Conservation (phyloP, 2,888 invertebrate genomes). For the Empis livida region DNA sequence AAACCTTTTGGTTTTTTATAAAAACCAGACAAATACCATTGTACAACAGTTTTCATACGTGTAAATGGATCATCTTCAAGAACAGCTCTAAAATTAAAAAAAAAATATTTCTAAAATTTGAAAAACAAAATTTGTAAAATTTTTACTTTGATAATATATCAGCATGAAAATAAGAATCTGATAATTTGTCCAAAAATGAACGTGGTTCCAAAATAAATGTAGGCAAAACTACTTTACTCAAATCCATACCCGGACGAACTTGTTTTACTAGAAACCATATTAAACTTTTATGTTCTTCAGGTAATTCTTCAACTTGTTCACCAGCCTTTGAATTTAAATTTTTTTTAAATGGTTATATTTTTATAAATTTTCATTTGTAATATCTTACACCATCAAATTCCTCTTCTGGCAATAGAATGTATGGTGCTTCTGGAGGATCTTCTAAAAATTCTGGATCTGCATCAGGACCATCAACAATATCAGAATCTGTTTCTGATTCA, state of each 20-base stretch:
- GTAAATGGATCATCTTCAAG: slow-evolving; percentile 75
- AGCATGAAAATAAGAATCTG: slow-evolving; percentile 89
- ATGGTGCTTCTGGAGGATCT: slow-evolving; percentile 45
- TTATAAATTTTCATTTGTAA: neutral
- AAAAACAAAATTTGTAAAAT: neutral
- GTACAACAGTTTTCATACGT: slow-evolving; percentile 75
- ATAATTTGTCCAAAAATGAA: slow-evolving; percentile 84
- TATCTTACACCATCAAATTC: slow-evolving; percentile 43
- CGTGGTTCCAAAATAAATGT: slow-evolving; percentile 90
- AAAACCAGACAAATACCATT: slow-evolving; percentile 87
- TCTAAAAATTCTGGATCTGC: slow-evolving; percentile 22
- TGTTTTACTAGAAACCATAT: slow-evolving; percentile 93
- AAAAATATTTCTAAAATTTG: neutral
- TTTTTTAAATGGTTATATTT: neutral
- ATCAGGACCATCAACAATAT: slow-evolving; percentile 26
- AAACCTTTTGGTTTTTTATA: slow-evolving; percentile 90
- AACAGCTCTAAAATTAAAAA: slow-evolving; percentile 48
- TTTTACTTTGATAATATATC: slow-evolving; percentile 72
- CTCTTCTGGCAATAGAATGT: slow-evolving; percentile 43
- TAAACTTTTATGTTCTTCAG: slow-evolving; percentile 87
- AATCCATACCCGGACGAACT: slow-evolving; percentile 91
- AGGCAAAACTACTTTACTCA: slow-evolving; percentile 71
- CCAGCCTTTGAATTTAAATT: slow-evolving; percentile 44
- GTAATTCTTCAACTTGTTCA: slow-evolving; percentile 81
- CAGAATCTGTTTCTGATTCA: slow-evolving; percentile 49